These are phyloP conservation scores for Sycobia sp. DNA, from an alignment of 1,140 invertebrate genomes.

Conservation along the genomic window DNA sequence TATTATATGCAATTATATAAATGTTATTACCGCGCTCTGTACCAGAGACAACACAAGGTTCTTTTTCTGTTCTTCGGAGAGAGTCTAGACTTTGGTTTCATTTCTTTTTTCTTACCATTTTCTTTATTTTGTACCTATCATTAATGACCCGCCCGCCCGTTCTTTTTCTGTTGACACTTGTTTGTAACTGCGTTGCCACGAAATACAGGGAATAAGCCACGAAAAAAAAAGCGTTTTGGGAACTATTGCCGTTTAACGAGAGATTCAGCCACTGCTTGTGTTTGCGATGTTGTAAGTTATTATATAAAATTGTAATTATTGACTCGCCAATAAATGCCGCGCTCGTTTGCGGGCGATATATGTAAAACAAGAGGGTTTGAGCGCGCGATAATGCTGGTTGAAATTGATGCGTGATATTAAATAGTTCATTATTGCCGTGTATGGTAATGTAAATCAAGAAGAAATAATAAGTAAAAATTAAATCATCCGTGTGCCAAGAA, in stretches of 20 bases:
- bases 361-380: too few relatives aligned
- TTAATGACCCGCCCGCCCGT: neutral
- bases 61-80: constrained; percentile 30
- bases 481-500: constrained; percentile 49
- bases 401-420: too few relatives aligned
- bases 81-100: constrained; percentile 35
- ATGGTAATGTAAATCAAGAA: neutral
- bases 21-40: too few relatives aligned
- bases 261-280: constrained; percentile 32
- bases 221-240: too few relatives aligned
- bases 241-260: constrained; percentile 8
- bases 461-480: constrained; percentile 8
- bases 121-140: constrained; percentile 26
- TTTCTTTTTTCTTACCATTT: constrained; percentile 30
- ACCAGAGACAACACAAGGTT: constrained; percentile 24
- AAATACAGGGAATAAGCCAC: neutral
- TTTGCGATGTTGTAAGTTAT: constrained; percentile 28
- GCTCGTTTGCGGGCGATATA: too few relatives aligned
- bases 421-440: too few relatives aligned
- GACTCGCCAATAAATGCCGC: constrained; percentile 2
- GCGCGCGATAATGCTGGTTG: too few relatives aligned
- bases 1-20: too few relatives aligned
- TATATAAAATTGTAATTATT: too few relatives aligned
- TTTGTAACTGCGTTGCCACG: constrained; percentile 23
- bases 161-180: constrained; percentile 24